Evolutionary conservation across 1,140 invertebrate species (phyloP), one percentile per base, ranked within the genome.

Genomic region (Lordiphosa collinella): DNA sequence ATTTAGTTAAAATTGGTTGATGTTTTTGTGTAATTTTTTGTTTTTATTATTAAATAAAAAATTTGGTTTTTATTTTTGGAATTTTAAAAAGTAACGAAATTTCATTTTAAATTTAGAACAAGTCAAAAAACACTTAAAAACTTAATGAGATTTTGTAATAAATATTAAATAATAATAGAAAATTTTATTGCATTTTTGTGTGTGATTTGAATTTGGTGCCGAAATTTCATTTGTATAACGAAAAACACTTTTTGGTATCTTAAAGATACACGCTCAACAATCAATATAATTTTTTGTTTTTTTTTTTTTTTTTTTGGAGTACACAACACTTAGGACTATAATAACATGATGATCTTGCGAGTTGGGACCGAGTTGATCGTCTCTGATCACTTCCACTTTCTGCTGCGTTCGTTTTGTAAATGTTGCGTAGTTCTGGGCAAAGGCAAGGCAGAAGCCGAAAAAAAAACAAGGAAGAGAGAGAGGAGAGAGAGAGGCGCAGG

Each of bases 401-500:
- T 78, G 73, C 78, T 60, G 78, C 72, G 78, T 78, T 79, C 73
- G 67, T 50, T 82, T 82, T 75, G 79, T 84, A 82, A 82, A 82
- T 82, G 78, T 84, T 82, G 78, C 78, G 72, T 82, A 82, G 58
- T 76, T 68, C 59, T 84, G 48, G 57, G 4, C 53, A 48, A 52
- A 55, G 62, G 48, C 67, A 49, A 41, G 34, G 54, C 31, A 22
- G 41, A 60, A 63, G 31, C 54, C 38, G 55, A 63, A 65, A 52
- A 63, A 65, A 52, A 52, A 55, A 60, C 36, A 57, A 53, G 35
- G 47, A 49, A 58, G 53, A 71, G 57, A 40, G 14, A 40, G 29
- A 36, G 63, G 46, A 38, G 14, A 22, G 31, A 32, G 37, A 60
- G 52, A 51, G 36, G 53, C 18, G 18, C 18, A 22, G 18, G 53